phyloP scores from a whole-genome alignment of 2,888 invertebrate species.

The Stramonita haemastoma region DNA sequence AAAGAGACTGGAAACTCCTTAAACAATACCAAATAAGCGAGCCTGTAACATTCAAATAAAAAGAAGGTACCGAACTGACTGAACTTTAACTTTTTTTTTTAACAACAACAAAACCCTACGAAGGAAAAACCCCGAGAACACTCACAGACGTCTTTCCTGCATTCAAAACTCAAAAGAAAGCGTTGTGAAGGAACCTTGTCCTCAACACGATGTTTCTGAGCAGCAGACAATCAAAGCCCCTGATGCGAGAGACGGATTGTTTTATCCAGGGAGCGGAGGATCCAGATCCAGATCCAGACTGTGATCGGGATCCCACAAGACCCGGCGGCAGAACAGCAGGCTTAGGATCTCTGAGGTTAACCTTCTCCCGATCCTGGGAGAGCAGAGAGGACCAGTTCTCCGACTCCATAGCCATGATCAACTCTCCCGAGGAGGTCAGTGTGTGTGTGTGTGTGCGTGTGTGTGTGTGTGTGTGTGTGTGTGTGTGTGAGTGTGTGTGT shows the following conservation, averaged over 20 bases:
- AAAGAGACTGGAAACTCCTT: no score
- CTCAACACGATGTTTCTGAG: no score
- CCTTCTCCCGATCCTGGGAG: background rate
- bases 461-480: background rate
- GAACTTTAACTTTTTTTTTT: no score
- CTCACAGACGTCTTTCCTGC: no score
- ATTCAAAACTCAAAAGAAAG: no score
- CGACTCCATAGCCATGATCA: background rate
- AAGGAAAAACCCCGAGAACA: no score
- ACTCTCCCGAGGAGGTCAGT: background rate
- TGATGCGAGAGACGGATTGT: background rate
- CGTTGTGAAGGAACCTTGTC: no score
- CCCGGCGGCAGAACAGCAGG: background rate
- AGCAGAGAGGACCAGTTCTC: background rate
- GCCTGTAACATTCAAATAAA: no score
- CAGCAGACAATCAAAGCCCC: no score
- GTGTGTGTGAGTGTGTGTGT: background rate
- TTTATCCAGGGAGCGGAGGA: background rate
- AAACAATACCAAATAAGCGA: no score
- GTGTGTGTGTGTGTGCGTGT: constrained; percentile 6
- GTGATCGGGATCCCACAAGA: background rate
- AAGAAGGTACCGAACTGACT: no score
- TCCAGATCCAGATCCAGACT: background rate
- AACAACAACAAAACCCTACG: no score
- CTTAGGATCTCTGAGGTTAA: background rate